These are phyloP conservation scores for Mimachlamys varia DNA, from an alignment of 2,888 invertebrate genomes.

Conservation along the genomic window DNA sequence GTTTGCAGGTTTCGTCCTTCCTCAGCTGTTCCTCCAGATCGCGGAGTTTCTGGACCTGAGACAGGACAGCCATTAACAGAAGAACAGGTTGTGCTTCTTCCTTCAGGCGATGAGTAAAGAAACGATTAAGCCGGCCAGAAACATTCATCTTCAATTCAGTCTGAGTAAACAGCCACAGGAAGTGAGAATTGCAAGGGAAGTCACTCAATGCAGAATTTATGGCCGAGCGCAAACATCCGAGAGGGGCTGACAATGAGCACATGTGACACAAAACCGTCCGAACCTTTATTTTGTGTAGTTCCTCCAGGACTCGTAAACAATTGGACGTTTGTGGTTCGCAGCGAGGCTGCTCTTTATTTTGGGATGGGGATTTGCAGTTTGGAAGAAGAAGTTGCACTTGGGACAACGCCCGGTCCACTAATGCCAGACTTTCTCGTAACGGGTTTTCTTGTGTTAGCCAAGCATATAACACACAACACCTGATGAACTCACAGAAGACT, in stretches of 20 bases:
- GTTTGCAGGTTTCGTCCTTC: background rate
- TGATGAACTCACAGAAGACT: background rate
- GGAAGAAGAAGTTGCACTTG: background rate
- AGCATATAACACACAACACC: background rate
- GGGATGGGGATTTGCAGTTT: background rate
- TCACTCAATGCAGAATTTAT: constrained; percentile 66
- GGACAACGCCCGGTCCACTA: background rate
- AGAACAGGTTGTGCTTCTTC: constrained; percentile 55
- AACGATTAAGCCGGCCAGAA: constrained; percentile 70
- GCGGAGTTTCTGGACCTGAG: constrained; percentile 63
- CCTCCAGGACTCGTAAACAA: constrained; percentile 45
- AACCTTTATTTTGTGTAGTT: constrained; percentile 58
- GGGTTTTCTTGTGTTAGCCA: background rate
- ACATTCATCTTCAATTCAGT: constrained; percentile 73
- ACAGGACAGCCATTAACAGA: constrained; percentile 63
- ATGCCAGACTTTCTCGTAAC: background rate
- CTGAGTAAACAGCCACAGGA: constrained; percentile 71
- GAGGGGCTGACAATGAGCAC: constrained; percentile 59
- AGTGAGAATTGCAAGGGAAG: constrained; percentile 69
- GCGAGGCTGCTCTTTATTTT: background rate
- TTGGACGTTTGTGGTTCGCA: background rate
- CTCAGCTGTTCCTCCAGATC: constrained; percentile 44
- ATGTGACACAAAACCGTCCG: constrained; percentile 69
- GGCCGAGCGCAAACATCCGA: constrained; percentile 64
- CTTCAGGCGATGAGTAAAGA: constrained; percentile 66